phyloP scores from a whole-genome alignment of 2,113 vertebrate species.

The Riparia riparia region DNA sequence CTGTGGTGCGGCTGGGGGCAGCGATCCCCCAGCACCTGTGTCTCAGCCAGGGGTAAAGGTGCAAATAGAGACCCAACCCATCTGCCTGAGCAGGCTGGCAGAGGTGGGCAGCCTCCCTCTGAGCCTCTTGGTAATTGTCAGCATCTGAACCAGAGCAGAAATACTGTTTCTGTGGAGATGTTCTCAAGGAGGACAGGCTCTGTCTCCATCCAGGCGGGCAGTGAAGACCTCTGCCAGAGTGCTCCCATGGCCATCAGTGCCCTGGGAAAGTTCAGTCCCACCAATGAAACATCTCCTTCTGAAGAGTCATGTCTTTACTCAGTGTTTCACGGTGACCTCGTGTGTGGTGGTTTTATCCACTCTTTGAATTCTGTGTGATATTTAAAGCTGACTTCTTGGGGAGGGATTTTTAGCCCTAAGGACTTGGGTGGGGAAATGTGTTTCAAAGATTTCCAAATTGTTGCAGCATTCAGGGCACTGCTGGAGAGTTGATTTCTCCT shows the following conservation, averaged over 20 bases:
- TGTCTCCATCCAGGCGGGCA: not conserved
- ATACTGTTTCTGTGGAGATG: not conserved
- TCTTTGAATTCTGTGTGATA: not conserved
- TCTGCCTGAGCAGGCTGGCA: not conserved
- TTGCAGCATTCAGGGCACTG: rapidly evolving
- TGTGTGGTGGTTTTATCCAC: not conserved
- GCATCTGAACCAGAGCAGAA: not conserved
- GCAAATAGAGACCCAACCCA: not conserved
- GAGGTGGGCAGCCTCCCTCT: not conserved
- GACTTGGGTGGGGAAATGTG: not conserved
- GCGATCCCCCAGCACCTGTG: rapidly evolving
- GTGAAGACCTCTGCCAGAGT: not conserved
- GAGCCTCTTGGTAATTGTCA: not conserved
- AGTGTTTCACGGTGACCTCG: rapidly evolving
- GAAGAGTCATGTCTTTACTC: rapidly evolving
- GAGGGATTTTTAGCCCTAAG: not conserved
- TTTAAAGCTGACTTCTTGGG: not conserved
- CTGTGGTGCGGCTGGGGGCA: rapidly evolving
- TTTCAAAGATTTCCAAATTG: not conserved
- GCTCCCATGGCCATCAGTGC: rapidly evolving
- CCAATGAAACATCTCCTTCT: not conserved
- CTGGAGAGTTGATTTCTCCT: not conserved
- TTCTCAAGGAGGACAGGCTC: not conserved
- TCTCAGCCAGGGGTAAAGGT: not conserved
- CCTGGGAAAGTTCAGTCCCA: rapidly evolving